Base-by-base conservation (phyloP, 2,888 invertebrate species). In the Caenorhabditis sp. region DNA sequence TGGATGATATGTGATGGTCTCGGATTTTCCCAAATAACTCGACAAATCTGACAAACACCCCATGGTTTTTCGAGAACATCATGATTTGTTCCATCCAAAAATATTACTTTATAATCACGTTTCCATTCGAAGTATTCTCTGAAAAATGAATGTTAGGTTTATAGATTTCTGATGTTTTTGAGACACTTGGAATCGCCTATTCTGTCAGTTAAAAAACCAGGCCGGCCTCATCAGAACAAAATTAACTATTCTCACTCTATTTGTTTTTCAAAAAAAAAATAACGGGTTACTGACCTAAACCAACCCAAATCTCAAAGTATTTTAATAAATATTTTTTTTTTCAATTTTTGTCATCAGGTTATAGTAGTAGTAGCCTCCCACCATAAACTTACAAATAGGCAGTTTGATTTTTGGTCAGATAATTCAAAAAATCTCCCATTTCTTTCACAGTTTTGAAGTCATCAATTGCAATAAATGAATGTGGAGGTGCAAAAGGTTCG, bases 51-150 rank as follows among this genome's bases (percentile, higher is more conserved):
- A 62, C 86, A 86, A 69, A 86, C 81, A n/a, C 86, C 86, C 83
- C 85, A 86, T 5, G 86, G 85, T n/a, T 82, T 76, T 60, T 86
- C 86, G 12, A 79, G 67, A n/a, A 75, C 69, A 63, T 85, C 83
- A 73, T 86, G 85, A 17, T 76, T 69, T 36, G 65, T 51, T 60
- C 86, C 84, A 66, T 88, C 77, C 8, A 87, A 70, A 60, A 81
- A 86, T 51, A 87, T 63, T 8, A 83, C 83, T 50, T 79, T 72
- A 63, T 85, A 86, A 54, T 83, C 77, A 21, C 68, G 63, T 67
- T 88, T 88, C 90, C 90, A 90, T 24, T 82, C 82, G 78, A 90
- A 90, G 78, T 89, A 90, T 71, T 88, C 87, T 78, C 89, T 89
- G 78, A 58, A 79, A n/a, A n/a, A n/a, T n/a, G n/a, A n/a, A n/a